Evolutionary conservation across 2,113 vertebrate genomes (phyloP).

Genomic region (Delphinus delphis): DNA sequence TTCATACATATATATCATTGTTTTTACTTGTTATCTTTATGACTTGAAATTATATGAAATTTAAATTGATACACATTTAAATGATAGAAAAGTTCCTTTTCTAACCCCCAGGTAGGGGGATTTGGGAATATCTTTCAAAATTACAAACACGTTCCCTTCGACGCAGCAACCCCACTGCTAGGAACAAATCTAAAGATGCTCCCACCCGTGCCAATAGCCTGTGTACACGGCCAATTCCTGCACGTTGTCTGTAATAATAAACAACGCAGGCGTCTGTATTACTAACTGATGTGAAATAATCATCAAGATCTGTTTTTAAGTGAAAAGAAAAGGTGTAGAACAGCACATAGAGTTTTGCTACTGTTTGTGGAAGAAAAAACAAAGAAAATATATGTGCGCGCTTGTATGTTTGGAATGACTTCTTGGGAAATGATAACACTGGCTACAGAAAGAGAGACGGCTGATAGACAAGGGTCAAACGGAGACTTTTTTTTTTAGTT

Average conservation of each 20-base stretch:
- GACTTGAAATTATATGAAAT: background rate
- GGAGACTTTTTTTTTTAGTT: background rate
- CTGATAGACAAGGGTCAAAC: background rate
- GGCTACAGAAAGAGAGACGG: background rate
- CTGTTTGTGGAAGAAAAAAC: background rate
- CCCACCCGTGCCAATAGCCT: background rate
- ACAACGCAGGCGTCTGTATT: background rate
- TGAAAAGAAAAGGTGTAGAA: background rate
- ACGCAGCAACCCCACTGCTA: background rate
- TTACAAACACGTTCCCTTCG: background rate
- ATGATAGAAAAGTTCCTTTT: background rate
- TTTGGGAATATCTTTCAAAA: background rate
- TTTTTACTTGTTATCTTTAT: background rate
- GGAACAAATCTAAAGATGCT: background rate
- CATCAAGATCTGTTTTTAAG: background rate
- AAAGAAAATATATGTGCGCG: accelerated
- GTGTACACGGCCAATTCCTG: accelerated
- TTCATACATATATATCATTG: background rate
- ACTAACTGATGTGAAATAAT: background rate
- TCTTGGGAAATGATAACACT: background rate
- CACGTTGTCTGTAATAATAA: accelerated
- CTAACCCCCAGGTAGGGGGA: background rate
- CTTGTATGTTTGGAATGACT: background rate
- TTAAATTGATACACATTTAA: background rate
- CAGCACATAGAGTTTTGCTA: background rate